Evolutionary conservation across 2,113 vertebrate species (phyloP).

Genomic region (Tylochromis polylepis): DNA sequence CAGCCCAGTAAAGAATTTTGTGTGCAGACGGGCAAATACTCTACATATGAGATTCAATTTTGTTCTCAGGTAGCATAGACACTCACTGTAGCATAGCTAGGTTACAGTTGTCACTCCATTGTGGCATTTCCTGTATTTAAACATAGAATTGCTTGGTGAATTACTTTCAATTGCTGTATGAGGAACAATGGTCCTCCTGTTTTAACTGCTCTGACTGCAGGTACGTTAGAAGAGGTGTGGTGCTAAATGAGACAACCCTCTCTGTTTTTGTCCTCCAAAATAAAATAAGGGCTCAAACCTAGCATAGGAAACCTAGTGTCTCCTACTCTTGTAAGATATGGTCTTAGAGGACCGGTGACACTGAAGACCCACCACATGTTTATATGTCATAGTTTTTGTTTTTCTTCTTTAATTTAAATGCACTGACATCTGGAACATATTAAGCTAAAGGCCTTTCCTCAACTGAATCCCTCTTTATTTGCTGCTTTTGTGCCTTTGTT

Average conservation of each 20-base stretch:
- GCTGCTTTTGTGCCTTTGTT: constrained; percentile 11
- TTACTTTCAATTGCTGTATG: not conserved
- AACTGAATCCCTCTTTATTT: not conserved
- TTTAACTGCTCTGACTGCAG: constrained; percentile 9
- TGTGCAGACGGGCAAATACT: not conserved
- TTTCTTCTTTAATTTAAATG: not conserved
- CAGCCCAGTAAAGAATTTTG: not conserved
- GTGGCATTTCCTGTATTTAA: not conserved
- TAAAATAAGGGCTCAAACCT: constrained; percentile 32
- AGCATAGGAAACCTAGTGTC: not conserved
- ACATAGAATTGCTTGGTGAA: not conserved
- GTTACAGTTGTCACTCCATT: not conserved
- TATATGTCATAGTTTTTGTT: not conserved
- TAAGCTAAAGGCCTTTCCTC: not conserved
- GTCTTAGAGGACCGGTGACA: fast-evolving
- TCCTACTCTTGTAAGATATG: not conserved
- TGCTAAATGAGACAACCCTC: not conserved
- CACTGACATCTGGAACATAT: not conserved
- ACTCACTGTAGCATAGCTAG: not conserved
- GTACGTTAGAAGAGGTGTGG: not conserved
- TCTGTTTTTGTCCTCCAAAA: not conserved
- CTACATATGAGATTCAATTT: not conserved
- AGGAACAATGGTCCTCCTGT: constrained; percentile 17
- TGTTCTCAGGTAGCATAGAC: not conserved
- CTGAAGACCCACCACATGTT: not conserved